Evolutionary conservation across 1,140 invertebrate species (phyloP).

Genomic region (Limonius californicus): DNA sequence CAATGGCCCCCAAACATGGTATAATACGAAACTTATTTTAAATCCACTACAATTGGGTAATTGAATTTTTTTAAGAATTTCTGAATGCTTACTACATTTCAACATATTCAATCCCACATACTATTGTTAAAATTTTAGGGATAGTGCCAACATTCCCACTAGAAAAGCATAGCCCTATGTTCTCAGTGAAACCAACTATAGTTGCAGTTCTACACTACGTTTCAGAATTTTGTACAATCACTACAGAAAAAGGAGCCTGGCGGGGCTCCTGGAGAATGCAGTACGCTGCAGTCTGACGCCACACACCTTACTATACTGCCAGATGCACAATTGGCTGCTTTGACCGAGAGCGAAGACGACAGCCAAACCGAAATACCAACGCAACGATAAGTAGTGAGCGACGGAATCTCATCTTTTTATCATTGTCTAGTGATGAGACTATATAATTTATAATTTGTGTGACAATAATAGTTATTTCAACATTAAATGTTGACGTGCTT

Average conservation of each 20-base stretch:
- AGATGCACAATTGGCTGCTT: slow-evolving; percentile 48
- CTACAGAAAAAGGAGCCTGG: slow-evolving; percentile 65
- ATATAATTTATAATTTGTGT: neutral
- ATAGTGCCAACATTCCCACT: too few relatives aligned
- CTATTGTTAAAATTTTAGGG: too few relatives aligned
- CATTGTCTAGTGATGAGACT: neutral
- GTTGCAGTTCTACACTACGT: too few relatives aligned
- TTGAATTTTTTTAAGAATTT: too few relatives aligned
- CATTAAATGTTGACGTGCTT: slow-evolving; percentile 4
- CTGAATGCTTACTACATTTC: too few relatives aligned
- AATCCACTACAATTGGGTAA: too few relatives aligned
- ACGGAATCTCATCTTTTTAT: neutral
- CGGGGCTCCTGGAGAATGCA: slow-evolving; percentile 61
- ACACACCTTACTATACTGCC: slow-evolving; percentile 65
- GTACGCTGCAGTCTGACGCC: slow-evolving; percentile 69
- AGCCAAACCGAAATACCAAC: slow-evolving; percentile 36
- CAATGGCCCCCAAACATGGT: too few relatives aligned
- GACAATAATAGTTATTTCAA: neutral
- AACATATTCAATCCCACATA: too few relatives aligned
- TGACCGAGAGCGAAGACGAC: slow-evolving; percentile 51
- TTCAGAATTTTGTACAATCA: slow-evolving; percentile 79
- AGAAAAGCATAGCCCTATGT: too few relatives aligned
- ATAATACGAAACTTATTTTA: too few relatives aligned
- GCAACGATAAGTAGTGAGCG: slow-evolving; percentile 23
- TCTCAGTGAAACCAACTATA: too few relatives aligned